phyloP scores from a whole-genome alignment of 2,888 invertebrate genomes.

The Cephus nigrinus region DNA sequence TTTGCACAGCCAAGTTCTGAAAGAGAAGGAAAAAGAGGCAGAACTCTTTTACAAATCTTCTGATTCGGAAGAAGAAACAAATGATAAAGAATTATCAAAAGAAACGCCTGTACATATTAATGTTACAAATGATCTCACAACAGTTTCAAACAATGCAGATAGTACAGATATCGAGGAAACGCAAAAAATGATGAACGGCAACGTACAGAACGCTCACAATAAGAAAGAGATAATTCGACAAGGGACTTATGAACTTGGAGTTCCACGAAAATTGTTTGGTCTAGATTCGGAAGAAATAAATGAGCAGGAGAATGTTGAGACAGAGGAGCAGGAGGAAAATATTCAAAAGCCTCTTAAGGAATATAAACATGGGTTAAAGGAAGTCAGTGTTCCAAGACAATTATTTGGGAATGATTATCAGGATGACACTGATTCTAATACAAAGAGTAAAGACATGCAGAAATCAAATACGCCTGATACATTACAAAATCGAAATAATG shows the following conservation, averaged over 20 bases:
- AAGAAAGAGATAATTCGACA: slow-evolving; percentile 37
- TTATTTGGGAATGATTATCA: slow-evolving; percentile 29
- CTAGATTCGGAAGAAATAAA: slow-evolving; percentile 61
- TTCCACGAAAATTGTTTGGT: slow-evolving; percentile 38
- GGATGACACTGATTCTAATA: slow-evolving; percentile 22
- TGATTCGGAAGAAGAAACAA: slow-evolving; percentile 67
- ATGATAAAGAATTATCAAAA: neutral
- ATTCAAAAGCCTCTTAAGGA: slow-evolving; percentile 23
- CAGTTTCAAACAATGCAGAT: neutral
- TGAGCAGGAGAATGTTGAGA: slow-evolving; percentile 49
- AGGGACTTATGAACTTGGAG: slow-evolving; percentile 30
- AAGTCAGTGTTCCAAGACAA: slow-evolving; percentile 29
- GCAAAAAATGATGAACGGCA: slow-evolving; percentile 25
- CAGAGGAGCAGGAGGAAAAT: slow-evolving; percentile 10
- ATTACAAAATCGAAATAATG: slow-evolving; percentile 11
- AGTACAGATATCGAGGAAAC: slow-evolving; percentile 25
- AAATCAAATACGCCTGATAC: neutral
- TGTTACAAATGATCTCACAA: neutral
- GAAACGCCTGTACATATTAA: neutral
- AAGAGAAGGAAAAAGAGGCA: slow-evolving; percentile 80
- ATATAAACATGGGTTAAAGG: slow-evolving; percentile 24
- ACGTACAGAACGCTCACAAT: slow-evolving; percentile 31
- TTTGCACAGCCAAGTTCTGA: slow-evolving; percentile 72
- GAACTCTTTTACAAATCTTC: slow-evolving; percentile 81
- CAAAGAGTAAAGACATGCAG: slow-evolving; percentile 12